Conservation (phyloP, 37 sponge, comb jelly and placozoan genomes). For the Mnemiopsis leidyi region DNA sequence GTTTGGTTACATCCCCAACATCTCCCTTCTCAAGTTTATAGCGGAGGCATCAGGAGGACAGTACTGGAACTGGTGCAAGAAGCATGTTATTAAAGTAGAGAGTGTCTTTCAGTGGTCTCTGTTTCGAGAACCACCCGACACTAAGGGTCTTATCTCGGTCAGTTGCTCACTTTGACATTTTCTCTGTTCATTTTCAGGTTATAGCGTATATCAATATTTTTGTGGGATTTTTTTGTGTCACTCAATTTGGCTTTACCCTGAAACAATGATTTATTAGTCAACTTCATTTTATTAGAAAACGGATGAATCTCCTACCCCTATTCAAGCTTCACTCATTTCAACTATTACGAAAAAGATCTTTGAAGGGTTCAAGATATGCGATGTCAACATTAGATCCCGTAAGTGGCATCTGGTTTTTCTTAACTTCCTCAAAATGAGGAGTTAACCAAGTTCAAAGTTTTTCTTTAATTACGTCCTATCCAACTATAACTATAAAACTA, state of each 20-base stretch:
- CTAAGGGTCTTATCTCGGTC: not conserved
- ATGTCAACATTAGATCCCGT: not conserved
- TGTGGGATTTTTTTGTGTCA: too few relatives aligned
- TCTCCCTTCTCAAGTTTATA: slow-evolving; percentile 32
- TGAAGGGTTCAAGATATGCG: slow-evolving; percentile 53
- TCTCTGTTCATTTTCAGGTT: too few relatives aligned
- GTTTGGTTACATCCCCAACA: slow-evolving; percentile 57
- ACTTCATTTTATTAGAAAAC: not conserved
- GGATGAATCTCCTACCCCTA: not conserved
- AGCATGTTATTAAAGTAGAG: not conserved
- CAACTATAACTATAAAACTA: too few relatives aligned
- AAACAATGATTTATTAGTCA: too few relatives aligned
- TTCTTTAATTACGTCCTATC: too few relatives aligned
- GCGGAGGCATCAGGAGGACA: slow-evolving; percentile 15
- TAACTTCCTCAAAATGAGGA: too few relatives aligned
- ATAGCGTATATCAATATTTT: too few relatives aligned
- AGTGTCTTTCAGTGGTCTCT: slow-evolving; percentile 46
- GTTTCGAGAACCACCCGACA: not conserved
- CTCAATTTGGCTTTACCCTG: too few relatives aligned
- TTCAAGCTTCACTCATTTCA: not conserved
- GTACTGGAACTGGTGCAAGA: slow-evolving; percentile 47
- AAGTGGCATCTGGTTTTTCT: too few relatives aligned
- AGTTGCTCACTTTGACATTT: too few relatives aligned
- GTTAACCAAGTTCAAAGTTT: too few relatives aligned
- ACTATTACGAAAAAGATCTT: slow-evolving; percentile 1